These are phyloP conservation scores for Melanophora roralis DNA, from an alignment of 2,888 invertebrate genomes.

Conservation along the genomic window DNA sequence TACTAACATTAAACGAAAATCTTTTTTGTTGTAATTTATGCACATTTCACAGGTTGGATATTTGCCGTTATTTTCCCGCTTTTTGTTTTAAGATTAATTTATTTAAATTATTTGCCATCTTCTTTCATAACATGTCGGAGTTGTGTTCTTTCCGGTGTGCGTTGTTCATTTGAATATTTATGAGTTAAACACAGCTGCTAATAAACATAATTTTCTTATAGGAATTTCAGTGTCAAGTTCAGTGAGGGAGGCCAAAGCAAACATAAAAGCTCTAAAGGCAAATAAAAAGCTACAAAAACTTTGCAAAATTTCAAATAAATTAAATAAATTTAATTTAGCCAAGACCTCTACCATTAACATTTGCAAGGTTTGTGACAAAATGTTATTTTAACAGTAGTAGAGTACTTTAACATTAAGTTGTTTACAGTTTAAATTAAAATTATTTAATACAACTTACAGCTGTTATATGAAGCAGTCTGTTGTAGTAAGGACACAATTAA, in stretches of 20 bases:
- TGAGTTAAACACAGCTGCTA: conserved; percentile 67
- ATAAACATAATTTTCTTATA: conserved; percentile 47
- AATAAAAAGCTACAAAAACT: conserved; percentile 5
- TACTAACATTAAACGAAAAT: background rate
- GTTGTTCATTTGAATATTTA: conserved; percentile 72
- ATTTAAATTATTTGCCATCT: background rate
- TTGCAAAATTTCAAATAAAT: background rate
- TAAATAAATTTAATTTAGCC: background rate
- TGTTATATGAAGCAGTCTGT: too few relatives aligned
- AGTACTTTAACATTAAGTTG: too few relatives aligned
- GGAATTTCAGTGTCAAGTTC: conserved; percentile 59
- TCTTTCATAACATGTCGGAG: conserved; percentile 9
- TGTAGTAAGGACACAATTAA: too few relatives aligned
- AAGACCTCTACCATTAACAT: background rate
- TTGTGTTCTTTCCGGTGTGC: conserved; percentile 69
- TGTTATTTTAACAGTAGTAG: too few relatives aligned
- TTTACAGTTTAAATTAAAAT: too few relatives aligned
- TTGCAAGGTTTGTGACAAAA: too few relatives aligned
- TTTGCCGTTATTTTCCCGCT: conserved; percentile 27
- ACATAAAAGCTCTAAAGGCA: background rate
- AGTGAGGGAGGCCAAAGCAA: background rate
- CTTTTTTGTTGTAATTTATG: background rate
- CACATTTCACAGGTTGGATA: background rate
- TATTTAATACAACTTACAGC: too few relatives aligned
- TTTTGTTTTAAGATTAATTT: conserved; percentile 12